Percentiles rank a stretch among this genome's conserved stretches.
Evolutionary conservation across 1,140 invertebrate species (phyloP).

Genomic region (Zaprionus taronus): DNA sequence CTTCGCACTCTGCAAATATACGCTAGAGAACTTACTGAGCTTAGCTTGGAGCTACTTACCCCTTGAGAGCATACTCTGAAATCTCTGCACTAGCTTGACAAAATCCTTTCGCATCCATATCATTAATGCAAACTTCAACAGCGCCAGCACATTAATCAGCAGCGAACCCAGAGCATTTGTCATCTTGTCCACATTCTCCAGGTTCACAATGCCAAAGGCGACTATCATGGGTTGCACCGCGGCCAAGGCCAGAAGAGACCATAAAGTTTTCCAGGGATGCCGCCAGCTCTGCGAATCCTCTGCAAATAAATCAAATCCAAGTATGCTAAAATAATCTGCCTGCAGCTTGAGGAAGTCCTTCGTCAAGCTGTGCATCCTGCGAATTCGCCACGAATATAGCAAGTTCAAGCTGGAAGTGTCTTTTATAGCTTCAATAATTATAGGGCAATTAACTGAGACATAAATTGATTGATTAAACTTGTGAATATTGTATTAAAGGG

Average conservation of each 20-base stretch:
- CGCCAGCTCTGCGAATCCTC: conserved; percentile 24
- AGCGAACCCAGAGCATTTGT: conserved; percentile 48
- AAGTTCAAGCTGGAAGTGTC: neutral
- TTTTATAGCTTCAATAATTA: conserved; percentile 1
- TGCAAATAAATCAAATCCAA: conserved; percentile 21
- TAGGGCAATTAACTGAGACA: neutral
- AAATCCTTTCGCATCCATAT: conserved; percentile 40
- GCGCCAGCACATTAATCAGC: conserved; percentile 41
- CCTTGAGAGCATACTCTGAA: conserved; percentile 25
- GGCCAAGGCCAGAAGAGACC: conserved; percentile 26
- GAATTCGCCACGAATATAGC: neutral
- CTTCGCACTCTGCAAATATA: conserved; percentile 28
- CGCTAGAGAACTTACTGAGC: neutral
- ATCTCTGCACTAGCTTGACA: conserved; percentile 13
- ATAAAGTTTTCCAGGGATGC: conserved; percentile 33
- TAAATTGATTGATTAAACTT: neutral
- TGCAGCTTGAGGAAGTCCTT: conserved; percentile 20
- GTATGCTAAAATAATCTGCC: conserved; percentile 7
- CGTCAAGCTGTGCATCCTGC: conserved; percentile 1
- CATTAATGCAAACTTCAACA: conserved; percentile 55
- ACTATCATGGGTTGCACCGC: conserved; percentile 47
- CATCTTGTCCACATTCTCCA: conserved; percentile 35
- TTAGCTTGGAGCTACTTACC: conserved; percentile 9
- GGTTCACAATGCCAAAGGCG: conserved; percentile 35
- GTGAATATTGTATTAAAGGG: neutral